Base-by-base conservation (phyloP, 2,888 invertebrate genomes). In the Nomada lathburiana region DNA sequence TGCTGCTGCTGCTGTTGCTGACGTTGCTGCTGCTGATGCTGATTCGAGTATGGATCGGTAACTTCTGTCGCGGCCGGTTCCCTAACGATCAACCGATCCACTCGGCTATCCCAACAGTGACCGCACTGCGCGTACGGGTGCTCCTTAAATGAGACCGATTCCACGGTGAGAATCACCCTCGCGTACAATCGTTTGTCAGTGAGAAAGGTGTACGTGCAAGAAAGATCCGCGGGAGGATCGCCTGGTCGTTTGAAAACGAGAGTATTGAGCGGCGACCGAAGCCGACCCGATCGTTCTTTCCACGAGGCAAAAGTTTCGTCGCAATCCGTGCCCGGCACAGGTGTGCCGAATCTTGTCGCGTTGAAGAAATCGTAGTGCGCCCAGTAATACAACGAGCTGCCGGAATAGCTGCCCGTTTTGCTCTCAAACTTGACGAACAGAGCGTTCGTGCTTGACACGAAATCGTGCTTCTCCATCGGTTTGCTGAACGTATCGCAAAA, bases 341-440 rank as follows among this genome's bases (percentile, higher is more conserved):
- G 96, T 84, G 97, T 97, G 0, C 98, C 98, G 85, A 97, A 97
- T 70, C 97, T 96, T 0, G 97, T 98, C 90, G 98, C 98, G 93
- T 98, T 98, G 94, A 98, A 98, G 95, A 98, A 98, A 92, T 98
- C 98, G 91, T 98, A 98, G 92, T 98, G 98, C 0, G 98, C 98
- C 98, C 98, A 98, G 93, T 98, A 98, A 94, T 98, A 98, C 18
- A 98, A 95, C 0, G 98, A 98, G n/a, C 98, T 98, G 0, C 98
- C 98, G 81, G 98, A 98, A 89, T 98, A 98, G 86, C 98, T 98
- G 29, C 98, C 98, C 1, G 98, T 98, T 93, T 98, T 98, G 94
- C 98, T 98, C 90, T 98, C 98, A 92, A 98, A 98, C 84, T 98
- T 95, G 0, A 98, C 98, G 91, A 97, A 98, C 89, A 98, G 95